These are phyloP conservation scores for Eumaeus atala DNA, from an alignment of 1,140 invertebrate genomes.

Conservation along the genomic window DNA sequence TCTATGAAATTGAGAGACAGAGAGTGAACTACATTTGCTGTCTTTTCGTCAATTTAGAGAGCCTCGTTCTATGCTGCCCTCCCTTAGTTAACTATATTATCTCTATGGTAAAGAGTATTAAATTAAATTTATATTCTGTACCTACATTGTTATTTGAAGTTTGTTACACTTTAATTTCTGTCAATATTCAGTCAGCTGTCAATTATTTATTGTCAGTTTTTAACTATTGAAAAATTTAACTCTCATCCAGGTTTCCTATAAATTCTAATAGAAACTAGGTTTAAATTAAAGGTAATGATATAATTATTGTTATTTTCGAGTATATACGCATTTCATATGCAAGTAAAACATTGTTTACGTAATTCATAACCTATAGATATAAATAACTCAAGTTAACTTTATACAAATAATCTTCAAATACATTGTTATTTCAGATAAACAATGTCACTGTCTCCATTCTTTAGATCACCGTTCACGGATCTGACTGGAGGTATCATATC, in stretches of 20 bases:
- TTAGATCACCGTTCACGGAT: slow-evolving; percentile 80
- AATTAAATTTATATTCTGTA: no score
- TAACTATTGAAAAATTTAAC: slow-evolving; percentile 12
- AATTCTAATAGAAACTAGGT: neutral
- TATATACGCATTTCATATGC: neutral
- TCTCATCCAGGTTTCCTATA: neutral
- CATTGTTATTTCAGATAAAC: slow-evolving; percentile 29
- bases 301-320: neutral
- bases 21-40: no score
- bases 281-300: neutral
- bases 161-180: no score
- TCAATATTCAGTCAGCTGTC: slow-evolving; percentile 1
- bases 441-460: slow-evolving; percentile 75
- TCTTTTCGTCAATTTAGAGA: no score
- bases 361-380: slow-evolving; percentile 44
- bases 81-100: no score
- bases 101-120: no score
- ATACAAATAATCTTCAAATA: slow-evolving; percentile 16
- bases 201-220: slow-evolving; percentile 12
- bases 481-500: slow-evolving; percentile 76
- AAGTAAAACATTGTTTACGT: slow-evolving; percentile 49
- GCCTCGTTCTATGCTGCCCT: no score
- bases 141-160: no score
- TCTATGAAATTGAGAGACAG: no score
- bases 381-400: no score